Conservation (phyloP, 2,888 invertebrate genomes). For the Scaptomyza reducta region DNA sequence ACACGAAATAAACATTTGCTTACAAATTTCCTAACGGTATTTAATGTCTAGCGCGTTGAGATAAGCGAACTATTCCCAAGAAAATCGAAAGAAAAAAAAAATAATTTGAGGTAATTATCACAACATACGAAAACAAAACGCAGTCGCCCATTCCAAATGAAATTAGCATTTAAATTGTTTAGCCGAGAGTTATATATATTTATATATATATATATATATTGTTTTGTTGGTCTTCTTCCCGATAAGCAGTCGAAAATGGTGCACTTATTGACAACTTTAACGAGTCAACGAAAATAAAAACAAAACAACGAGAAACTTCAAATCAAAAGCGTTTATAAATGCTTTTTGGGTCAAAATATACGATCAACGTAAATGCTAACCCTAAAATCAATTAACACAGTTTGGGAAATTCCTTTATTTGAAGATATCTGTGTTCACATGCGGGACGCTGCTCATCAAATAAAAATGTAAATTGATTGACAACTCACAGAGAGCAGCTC, state of each 20-base stretch:
- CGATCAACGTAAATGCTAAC: conserved; percentile 23
- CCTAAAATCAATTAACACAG: conserved; percentile 51
- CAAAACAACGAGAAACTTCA: conserved; percentile 30
- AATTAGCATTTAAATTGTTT: conserved; percentile 77
- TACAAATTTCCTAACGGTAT: conserved; percentile 76
- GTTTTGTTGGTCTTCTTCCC: conserved; percentile 33
- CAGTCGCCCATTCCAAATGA: conserved; percentile 12
- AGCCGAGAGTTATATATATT: conserved; percentile 40
- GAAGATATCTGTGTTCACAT: conserved; percentile 14
- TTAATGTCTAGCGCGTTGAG: conserved; percentile 61
- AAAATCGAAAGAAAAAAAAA: conserved; percentile 16
- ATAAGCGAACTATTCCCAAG: conserved; percentile 55
- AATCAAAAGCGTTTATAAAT: conserved; percentile 68
- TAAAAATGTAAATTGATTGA: conserved; percentile 42
- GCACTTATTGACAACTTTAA: conserved; percentile 81
- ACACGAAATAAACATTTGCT: conserved; percentile 67
- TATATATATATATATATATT: conserved; percentile 24
- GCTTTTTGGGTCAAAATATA: conserved; percentile 60
- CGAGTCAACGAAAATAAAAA: conserved; percentile 47
- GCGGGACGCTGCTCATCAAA: conserved; percentile 36
- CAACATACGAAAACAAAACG: conserved; percentile 73
- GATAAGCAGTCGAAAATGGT: conserved; percentile 76
- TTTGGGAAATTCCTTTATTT: conserved; percentile 42
- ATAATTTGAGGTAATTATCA: conserved; percentile 72
- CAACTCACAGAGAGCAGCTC: conserved; percentile 19